phyloP scores from a whole-genome alignment of 2,797 vertebrate species.

The Pteropus rufus region DNA sequence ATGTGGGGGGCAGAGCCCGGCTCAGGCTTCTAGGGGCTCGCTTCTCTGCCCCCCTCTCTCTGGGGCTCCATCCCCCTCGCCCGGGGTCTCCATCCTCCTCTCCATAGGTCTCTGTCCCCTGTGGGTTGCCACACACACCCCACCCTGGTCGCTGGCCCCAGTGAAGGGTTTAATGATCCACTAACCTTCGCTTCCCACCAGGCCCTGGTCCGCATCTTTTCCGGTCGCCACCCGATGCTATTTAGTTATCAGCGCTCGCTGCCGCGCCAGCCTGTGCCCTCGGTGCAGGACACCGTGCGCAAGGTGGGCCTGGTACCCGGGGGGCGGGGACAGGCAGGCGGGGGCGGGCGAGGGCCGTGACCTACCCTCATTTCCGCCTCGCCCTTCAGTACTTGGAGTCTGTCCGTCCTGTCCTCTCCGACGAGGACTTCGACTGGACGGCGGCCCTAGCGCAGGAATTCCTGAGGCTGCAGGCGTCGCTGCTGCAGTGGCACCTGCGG shows the following conservation, averaged over 20 bases:
- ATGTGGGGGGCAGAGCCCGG: constrained; percentile 49
- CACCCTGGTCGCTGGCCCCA: neutral
- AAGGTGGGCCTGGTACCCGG: constrained; percentile 81
- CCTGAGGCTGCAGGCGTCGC: constrained; percentile 86
- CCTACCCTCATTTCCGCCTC: neutral
- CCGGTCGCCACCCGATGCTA: constrained; percentile 90
- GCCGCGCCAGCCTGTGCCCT: constrained; percentile 91
- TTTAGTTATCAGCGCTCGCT: constrained; percentile 93
- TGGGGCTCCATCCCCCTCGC: neutral
- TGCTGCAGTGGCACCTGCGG: constrained; percentile 91
- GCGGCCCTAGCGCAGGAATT: constrained; percentile 86
- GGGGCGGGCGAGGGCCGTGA: neutral
- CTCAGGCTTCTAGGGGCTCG: neutral
- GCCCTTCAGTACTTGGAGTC: constrained; percentile 90
- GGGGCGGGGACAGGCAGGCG: fast-evolving
- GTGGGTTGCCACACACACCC: neutral
- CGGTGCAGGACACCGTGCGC: constrained; percentile 87
- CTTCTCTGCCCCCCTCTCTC: neutral
- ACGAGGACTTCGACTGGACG: constrained; percentile 84
- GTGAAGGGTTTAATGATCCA: neutral
- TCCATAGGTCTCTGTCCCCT: neutral
- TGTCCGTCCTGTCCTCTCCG: constrained; percentile 86
- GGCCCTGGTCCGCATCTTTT: constrained; percentile 93
- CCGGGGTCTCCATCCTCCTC: neutral
- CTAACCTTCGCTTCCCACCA: constrained; percentile 59